A percentile compares a stretch with the other conserved stretches of the same genome.
Conservation (phyloP, 1,140 invertebrate genomes). For the Trialeurodes vaporariorum region DNA sequence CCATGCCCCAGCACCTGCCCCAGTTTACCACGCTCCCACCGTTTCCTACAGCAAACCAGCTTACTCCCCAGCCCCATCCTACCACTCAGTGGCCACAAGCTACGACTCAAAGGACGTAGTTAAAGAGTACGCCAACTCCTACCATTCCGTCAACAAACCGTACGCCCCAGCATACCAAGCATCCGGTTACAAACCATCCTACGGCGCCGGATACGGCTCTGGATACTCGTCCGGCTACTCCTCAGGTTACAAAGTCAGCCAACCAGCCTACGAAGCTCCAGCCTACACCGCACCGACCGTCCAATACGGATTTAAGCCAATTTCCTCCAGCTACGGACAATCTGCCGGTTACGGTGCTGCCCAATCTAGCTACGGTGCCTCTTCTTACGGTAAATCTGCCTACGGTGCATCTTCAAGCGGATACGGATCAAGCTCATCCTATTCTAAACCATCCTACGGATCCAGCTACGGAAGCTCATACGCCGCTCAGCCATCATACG, state of each 20-base stretch:
- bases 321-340: background rate
- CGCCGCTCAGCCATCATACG: background rate
- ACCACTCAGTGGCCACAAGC: background rate
- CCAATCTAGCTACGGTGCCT: background rate
- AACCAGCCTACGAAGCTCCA: background rate
- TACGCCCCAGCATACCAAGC: background rate
- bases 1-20: constrained; percentile 13
- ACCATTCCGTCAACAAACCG: constrained; percentile 8
- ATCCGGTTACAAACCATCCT: background rate
- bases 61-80: constrained; percentile 4
- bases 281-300: background rate
- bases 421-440: background rate
- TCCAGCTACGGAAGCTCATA: background rate
- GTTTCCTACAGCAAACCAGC: constrained; percentile 3
- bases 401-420: too few species aligned
- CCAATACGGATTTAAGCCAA: background rate
- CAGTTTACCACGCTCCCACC: background rate
- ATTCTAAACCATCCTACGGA: background rate
- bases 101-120: background rate
- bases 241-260: background rate
- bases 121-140: constrained; percentile 11
- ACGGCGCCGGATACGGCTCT: background rate
- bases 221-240: background rate
- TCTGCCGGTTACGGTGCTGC: background rate
- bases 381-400: too few species aligned